These are phyloP conservation scores for Chaetodon trifasciatus DNA, from an alignment of 2,797 vertebrate genomes.

Conservation along the genomic window DNA sequence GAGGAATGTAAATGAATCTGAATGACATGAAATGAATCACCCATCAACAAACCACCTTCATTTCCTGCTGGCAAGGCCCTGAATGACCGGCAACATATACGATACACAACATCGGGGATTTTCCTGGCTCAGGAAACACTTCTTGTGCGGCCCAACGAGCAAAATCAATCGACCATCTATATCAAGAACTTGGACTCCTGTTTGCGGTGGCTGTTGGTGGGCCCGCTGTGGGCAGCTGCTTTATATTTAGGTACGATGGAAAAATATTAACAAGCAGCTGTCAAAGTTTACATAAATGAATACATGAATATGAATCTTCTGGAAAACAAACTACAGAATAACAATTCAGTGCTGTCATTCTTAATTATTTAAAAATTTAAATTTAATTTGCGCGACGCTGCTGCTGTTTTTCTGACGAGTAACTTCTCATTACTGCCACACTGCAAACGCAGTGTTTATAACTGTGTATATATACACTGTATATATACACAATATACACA, in stretches of 20 bases:
- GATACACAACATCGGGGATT: slow-evolving; percentile 28
- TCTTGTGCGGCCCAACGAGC: slow-evolving; percentile 44
- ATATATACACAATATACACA: too few relatives aligned
- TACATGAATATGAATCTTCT: background rate
- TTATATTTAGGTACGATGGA: slow-evolving; percentile 22
- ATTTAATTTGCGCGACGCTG: slow-evolving; percentile 11
- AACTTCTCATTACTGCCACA: slow-evolving; percentile 19
- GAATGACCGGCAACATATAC: slow-evolving; percentile 31
- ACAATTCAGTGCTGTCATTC: background rate
- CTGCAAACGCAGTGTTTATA: slow-evolving; percentile 7
- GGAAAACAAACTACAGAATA: background rate
- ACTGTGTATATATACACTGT: background rate
- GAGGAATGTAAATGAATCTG: slow-evolving; percentile 64
- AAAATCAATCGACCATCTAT: slow-evolving; percentile 51
- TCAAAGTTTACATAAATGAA: background rate
- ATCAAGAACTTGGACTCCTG: slow-evolving; percentile 34
- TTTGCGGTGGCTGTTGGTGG: slow-evolving; percentile 15
- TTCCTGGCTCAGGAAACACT: slow-evolving; percentile 42
- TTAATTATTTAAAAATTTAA: background rate
- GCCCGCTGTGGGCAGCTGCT: slow-evolving; percentile 4
- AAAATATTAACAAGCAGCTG: slow-evolving; percentile 15
- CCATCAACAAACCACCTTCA: slow-evolving; percentile 68
- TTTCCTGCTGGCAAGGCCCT: slow-evolving; percentile 54
- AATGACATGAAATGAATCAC: slow-evolving; percentile 66
- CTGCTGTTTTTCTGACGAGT: slow-evolving; percentile 14